phyloP scores from a whole-genome alignment of 1,140 invertebrate genomes.

The Saccostrea echinata region DNA sequence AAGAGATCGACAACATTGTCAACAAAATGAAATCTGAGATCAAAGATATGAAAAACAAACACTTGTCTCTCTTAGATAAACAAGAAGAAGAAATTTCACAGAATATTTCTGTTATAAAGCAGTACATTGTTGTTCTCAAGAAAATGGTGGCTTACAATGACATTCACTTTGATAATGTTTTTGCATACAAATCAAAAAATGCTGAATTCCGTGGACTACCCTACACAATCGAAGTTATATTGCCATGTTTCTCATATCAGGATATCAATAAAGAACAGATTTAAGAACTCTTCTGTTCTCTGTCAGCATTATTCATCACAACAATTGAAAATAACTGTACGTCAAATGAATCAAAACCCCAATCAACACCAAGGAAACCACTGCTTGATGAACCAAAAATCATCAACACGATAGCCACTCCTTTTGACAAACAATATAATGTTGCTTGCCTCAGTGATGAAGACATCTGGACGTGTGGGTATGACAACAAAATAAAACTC shows the following conservation, averaged over 20 bases:
- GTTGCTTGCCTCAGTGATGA: not conserved
- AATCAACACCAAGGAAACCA: not conserved
- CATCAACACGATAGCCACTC: not conserved
- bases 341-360: not conserved
- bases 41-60: not conserved
- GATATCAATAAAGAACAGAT: not conserved
- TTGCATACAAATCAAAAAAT: not conserved
- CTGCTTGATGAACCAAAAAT: not conserved
- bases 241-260: too few relatives aligned
- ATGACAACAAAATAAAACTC: not conserved
- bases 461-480: not conserved
- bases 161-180: not conserved
- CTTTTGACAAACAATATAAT: not conserved
- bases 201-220: not conserved
- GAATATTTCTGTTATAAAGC: not conserved
- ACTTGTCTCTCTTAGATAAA: not conserved
- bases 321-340: not conserved
- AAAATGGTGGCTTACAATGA: not conserved
- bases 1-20: too few relatives aligned
- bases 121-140: not conserved
- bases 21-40: not conserved
- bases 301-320: not conserved
- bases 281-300: not conserved
- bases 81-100: not conserved
- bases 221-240: too few relatives aligned